These are phyloP conservation scores for Diprion similis DNA, from an alignment of 1,140 invertebrate genomes.

Conservation along the genomic window DNA sequence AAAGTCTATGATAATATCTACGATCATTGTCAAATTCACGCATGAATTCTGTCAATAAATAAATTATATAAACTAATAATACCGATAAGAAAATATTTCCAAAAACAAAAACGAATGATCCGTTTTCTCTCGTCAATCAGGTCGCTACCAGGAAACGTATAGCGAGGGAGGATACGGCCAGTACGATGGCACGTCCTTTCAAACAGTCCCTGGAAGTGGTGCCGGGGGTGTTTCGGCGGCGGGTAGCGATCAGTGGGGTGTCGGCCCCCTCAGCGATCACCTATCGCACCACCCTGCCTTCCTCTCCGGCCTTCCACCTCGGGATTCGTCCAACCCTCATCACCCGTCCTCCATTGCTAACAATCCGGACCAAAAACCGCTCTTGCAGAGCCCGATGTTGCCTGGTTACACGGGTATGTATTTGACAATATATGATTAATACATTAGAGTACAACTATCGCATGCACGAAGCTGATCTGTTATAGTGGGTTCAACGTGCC, in stretches of 20 bases:
- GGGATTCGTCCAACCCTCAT: constrained; percentile 59
- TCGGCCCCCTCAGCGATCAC: constrained; percentile 57
- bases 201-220: constrained; percentile 77
- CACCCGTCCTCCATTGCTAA: constrained; percentile 58
- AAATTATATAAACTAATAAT: too few species aligned
- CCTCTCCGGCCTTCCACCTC: constrained; percentile 60
- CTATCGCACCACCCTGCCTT: constrained; percentile 71
- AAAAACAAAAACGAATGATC: not conserved
- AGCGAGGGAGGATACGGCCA: constrained; percentile 67
- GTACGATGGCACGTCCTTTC: constrained; percentile 79
- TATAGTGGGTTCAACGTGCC: too few species aligned
- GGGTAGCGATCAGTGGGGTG: constrained; percentile 54
- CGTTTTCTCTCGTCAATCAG: constrained; percentile 53
- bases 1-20: too few species aligned
- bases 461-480: too few species aligned
- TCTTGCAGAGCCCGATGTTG: constrained; percentile 76
- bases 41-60: too few species aligned
- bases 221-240: constrained; percentile 64
- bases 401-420: constrained; percentile 72
- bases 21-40: too few species aligned
- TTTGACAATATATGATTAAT: too few species aligned
- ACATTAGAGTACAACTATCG: too few species aligned
- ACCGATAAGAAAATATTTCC: too few species aligned
- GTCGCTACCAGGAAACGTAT: constrained; percentile 74
- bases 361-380: constrained; percentile 73